Evolutionary conservation across 35 echinoderm and acorn worm genomes (phyloP).

Genomic region (Eucidaris tribuloides): DNA sequence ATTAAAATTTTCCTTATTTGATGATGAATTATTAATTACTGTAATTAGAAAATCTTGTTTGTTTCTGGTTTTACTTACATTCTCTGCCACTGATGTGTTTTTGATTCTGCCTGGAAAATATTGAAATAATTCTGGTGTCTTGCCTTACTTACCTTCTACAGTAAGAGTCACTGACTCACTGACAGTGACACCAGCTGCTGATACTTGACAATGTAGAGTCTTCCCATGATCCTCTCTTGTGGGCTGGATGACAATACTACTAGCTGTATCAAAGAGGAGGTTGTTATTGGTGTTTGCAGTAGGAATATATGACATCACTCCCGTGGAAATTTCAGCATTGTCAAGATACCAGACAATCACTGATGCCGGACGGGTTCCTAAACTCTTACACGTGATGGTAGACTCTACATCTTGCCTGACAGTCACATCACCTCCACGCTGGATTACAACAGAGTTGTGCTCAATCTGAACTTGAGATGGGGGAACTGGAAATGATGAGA

Average conservation of each 20-base stretch:
- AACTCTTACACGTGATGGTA: not conserved
- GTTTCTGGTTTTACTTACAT: no score
- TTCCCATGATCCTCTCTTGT: not conserved
- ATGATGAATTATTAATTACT: no score
- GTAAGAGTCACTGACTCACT: no score
- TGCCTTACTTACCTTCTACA: no score
- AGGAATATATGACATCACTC: not conserved
- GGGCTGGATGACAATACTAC: conserved; percentile 13
- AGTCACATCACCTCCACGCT: not conserved
- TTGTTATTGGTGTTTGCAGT: not conserved
- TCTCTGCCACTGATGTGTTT: no score
- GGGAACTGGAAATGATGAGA: not conserved
- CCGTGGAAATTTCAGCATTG: not conserved
- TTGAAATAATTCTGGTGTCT: no score
- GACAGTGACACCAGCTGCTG: no score
- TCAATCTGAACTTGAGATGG: not conserved
- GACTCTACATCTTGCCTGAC: not conserved
- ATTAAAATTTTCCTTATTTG: no score
- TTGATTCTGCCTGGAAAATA: no score
- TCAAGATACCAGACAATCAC: not conserved
- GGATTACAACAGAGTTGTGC: not conserved
- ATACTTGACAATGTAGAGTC: not conserved
- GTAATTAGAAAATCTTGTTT: no score
- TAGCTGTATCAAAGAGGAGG: not conserved
- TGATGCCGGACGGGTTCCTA: not conserved